A percentile compares a stretch with the other conserved stretches of the same genome.
These are phyloP conservation scores for Melangyna quadrimaculata DNA, from an alignment of 2,888 invertebrate species.

Conservation along the genomic window DNA sequence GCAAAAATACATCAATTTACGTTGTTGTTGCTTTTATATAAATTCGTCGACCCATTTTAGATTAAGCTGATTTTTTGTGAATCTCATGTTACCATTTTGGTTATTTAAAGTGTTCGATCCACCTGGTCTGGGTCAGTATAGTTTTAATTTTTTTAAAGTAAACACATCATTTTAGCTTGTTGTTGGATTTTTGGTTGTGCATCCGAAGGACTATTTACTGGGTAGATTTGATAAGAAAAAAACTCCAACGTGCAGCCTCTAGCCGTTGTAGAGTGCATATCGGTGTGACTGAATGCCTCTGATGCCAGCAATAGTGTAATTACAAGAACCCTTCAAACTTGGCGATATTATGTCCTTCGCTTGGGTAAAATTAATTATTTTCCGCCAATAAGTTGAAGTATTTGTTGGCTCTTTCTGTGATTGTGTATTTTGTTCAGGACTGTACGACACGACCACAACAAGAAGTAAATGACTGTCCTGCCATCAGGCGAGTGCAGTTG, in stretches of 20 bases:
- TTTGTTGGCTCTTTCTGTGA: background rate
- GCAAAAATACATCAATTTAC: too few species aligned
- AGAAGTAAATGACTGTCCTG: background rate
- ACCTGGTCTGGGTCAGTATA: too few species aligned
- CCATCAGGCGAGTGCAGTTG: background rate
- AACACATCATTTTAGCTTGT: too few species aligned
- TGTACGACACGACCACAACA: background rate
- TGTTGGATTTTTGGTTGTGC: too few species aligned
- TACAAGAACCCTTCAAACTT: constrained; percentile 46
- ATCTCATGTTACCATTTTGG: too few species aligned
- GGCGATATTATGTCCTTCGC: constrained; percentile 24
- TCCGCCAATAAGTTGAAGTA: constrained; percentile 61
- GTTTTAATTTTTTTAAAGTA: too few species aligned
- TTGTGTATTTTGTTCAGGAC: constrained; percentile 18
- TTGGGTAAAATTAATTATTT: constrained; percentile 57
- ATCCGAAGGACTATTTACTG: background rate
- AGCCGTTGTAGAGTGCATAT: background rate
- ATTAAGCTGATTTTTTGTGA: too few species aligned
- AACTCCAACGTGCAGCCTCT: too few species aligned
- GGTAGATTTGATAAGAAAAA: background rate
- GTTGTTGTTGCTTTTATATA: too few species aligned
- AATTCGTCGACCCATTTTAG: too few species aligned
- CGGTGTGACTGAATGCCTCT: constrained; percentile 3
- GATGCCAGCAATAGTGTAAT: background rate
- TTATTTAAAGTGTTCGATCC: too few species aligned